These are phyloP conservation scores for Drosophila bocqueti DNA, from an alignment of 1,140 invertebrate genomes.

Conservation along the genomic window DNA sequence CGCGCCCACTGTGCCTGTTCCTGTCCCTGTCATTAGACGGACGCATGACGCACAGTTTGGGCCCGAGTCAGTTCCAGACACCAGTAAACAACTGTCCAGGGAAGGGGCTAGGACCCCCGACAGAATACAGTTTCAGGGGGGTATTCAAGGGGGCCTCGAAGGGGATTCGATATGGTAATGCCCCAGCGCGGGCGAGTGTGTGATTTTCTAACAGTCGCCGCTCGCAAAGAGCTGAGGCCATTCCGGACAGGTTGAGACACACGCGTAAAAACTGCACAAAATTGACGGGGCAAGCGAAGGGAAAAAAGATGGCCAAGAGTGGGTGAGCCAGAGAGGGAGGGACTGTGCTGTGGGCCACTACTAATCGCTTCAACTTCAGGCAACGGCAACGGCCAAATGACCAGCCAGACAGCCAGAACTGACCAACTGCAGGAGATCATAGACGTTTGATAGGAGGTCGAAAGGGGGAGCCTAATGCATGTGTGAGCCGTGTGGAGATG, in stretches of 20 bases:
- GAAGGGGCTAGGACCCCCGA: conserved; percentile 13
- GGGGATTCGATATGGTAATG: conserved; percentile 63
- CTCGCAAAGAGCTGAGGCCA: conserved; percentile 46
- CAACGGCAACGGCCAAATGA: conserved; percentile 27
- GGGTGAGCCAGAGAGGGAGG: conserved; percentile 34
- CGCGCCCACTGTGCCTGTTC: conserved; percentile 40
- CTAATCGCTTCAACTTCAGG: conserved; percentile 75
- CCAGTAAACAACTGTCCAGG: conserved; percentile 38
- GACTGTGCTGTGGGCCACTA: conserved; percentile 51
- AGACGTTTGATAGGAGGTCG: conserved; percentile 77
- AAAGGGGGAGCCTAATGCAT: conserved; percentile 37
- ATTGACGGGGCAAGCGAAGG: conserved; percentile 56
- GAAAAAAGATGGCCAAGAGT: conserved; percentile 8
- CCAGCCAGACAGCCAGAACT: conserved; percentile 63
- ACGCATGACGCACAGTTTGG: conserved; percentile 75
- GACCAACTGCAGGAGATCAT: conserved; percentile 82
- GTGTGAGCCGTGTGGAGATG: conserved; percentile 43
- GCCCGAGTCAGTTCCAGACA: conserved; percentile 53
- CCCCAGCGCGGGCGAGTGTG: conserved; percentile 26
- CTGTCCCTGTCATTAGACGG: conserved; percentile 58
- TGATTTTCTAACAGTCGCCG: conserved; percentile 65
- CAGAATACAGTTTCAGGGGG: conserved; percentile 20
- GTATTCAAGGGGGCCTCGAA: conserved; percentile 18
- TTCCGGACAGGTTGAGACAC: conserved; percentile 79
- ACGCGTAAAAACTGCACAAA: conserved; percentile 81